Base-by-base conservation (phyloP, 2,888 invertebrate genomes). In the Autographa gamma region DNA sequence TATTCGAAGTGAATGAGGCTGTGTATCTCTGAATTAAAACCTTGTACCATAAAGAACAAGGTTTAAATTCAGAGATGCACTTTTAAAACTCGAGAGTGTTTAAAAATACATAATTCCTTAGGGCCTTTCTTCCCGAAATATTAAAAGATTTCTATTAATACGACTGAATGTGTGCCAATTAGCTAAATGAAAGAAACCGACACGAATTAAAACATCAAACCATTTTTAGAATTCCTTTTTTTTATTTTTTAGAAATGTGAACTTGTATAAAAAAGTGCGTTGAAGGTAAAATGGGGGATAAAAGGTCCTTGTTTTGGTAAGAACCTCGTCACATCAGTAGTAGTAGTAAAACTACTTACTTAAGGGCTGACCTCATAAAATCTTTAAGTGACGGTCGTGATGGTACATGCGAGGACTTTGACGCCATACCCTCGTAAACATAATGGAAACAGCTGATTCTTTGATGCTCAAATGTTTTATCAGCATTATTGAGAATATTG, bases 281-380 rank as follows among this genome's bases (percentile, higher is more conserved):
- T 62, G 34, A 63, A 8, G 54, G 25, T 58, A 54, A 58, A 74
- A 78, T 66, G 41, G 41, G 38, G 48, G 19, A 67, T 60, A 56
- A 19, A 56, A 43, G 48, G 43, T 76, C 65, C 48, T 64, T 76
- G 73, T 79, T 79, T 71, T 73, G 38, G 65, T 67, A 52, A 73
- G 58, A 58, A 70, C 31, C 16, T 69, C 60, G 66, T 71, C 69
- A 67, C 72, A 60, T 67, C 52, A 64, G 63, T 63, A 66, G 71
- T 73, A 71, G 69, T 66, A 69, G 74, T 71, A 60, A 70, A 71
- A 72, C 64, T 69, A 71, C 71, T 79, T 82, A 80, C 81, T 81
- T 82, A 81, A 79, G 63, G 73, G 73, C 74, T 73, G 76, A 74
- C 73, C 74, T 18, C 78, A 71, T 83, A 81, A 83, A 83, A 80